These are phyloP conservation scores for Lepidocyrtinus sp. DNA, from an alignment of 2,888 invertebrate species.

Conservation along the genomic window DNA sequence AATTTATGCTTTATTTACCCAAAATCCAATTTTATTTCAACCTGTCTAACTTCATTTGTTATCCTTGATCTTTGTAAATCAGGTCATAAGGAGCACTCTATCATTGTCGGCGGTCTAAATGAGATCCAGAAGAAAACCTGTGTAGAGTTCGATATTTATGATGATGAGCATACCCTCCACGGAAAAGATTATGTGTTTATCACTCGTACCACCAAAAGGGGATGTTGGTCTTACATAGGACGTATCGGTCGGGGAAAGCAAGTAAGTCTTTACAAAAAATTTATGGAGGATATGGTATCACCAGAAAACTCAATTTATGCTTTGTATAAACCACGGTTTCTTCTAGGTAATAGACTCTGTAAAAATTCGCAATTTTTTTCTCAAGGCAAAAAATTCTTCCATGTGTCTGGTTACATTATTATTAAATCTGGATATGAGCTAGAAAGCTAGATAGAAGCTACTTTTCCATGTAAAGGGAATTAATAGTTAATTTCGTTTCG, in stretches of 20 bases:
- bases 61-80: slow-evolving; percentile 19
- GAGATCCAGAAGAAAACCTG: slow-evolving; percentile 65
- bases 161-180: slow-evolving; percentile 46
- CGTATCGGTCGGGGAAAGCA: slow-evolving; percentile 65
- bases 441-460: background rate
- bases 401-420: no score
- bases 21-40: background rate
- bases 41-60: background rate
- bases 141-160: slow-evolving; percentile 64
- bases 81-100: slow-evolving; percentile 60
- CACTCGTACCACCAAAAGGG: slow-evolving; percentile 59
- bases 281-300: no score
- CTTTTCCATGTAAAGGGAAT: background rate
- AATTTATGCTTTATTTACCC: background rate
- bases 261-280: slow-evolving; percentile 38
- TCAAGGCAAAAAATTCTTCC: no score
- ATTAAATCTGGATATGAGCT: no score
- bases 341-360: no score
- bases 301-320: no score
- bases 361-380: slow-evolving; percentile 11
- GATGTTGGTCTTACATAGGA: slow-evolving; percentile 67
- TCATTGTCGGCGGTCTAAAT: slow-evolving; percentile 61
- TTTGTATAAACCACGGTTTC: no score
- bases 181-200: slow-evolving; percentile 61
- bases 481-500: background rate